Evolutionary conservation across 2,888 invertebrate species (phyloP).

Genomic region (Sepioteuthis lessoniana): DNA sequence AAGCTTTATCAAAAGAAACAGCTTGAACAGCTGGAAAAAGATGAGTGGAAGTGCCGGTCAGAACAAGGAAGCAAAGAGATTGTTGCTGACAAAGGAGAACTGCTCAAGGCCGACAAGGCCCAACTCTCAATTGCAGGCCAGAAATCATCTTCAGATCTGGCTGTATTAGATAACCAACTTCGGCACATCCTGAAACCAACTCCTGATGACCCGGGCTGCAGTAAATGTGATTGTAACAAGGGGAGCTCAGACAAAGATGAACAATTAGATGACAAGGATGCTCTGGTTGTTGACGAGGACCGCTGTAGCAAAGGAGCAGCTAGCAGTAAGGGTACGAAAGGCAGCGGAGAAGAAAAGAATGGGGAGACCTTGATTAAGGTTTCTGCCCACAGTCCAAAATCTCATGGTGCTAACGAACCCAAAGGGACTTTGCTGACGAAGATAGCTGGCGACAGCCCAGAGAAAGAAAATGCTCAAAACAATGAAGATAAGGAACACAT

Average conservation of each 20-base stretch:
- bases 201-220: slow-evolving; percentile 51
- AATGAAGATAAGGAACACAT: neutral
- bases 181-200: slow-evolving; percentile 60
- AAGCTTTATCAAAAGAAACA: slow-evolving; percentile 61
- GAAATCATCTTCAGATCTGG: slow-evolving; percentile 52
- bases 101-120: slow-evolving; percentile 34
- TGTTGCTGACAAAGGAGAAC: slow-evolving; percentile 45
- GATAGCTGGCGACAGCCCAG: neutral
- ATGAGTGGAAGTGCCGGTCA: slow-evolving; percentile 52
- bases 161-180: slow-evolving; percentile 60
- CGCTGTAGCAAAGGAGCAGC: slow-evolving; percentile 42
- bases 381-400: slow-evolving; percentile 45
- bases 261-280: slow-evolving; percentile 80
- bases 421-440: neutral
- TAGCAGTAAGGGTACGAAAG: slow-evolving; percentile 38
- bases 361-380: slow-evolving; percentile 35
- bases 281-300: slow-evolving; percentile 70
- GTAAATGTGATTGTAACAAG: slow-evolving; percentile 39
- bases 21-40: slow-evolving; percentile 65
- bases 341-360: slow-evolving; percentile 42
- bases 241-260: slow-evolving; percentile 45
- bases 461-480: slow-evolving; percentile 39
- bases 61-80: slow-evolving; percentile 48
- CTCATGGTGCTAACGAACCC: slow-evolving; percentile 47
- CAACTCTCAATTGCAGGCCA: slow-evolving; percentile 49